Percentiles rank a stretch among this genome's conserved stretches.
These are phyloP conservation scores for Pelvicachromis taeniatus DNA, from an alignment of 2,113 vertebrate genomes.

Conservation along the genomic window DNA sequence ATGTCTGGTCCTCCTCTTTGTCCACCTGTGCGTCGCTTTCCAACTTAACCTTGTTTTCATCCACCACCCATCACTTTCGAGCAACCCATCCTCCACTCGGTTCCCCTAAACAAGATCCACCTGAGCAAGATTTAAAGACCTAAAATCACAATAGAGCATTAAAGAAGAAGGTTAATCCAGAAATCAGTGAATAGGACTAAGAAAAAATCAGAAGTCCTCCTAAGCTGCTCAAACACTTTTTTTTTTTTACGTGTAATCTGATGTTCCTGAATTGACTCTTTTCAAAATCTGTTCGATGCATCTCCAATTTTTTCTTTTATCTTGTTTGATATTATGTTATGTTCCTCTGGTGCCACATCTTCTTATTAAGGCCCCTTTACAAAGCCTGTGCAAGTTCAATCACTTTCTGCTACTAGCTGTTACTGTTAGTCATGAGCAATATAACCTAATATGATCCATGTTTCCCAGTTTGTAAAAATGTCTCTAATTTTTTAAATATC, in stretches of 20 bases:
- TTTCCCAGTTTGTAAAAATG: too few species aligned
- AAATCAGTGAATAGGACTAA: not conserved
- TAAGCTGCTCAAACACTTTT: not conserved
- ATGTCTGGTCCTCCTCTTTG: not conserved
- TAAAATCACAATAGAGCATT: not conserved
- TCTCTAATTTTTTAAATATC: too few species aligned
- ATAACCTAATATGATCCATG: too few species aligned
- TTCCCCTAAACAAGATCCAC: not conserved
- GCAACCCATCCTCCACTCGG: not conserved
- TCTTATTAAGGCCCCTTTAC: not conserved
- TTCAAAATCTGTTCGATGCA: not conserved
- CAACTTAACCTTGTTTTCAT: conserved; percentile 2
- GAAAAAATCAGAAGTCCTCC: not conserved
- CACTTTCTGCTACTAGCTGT: not conserved
- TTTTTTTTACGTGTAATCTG: not conserved
- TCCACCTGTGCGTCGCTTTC: not conserved
- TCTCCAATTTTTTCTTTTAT: not conserved
- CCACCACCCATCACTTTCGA: not conserved
- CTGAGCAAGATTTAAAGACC: not conserved
- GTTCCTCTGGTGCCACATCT: not conserved
- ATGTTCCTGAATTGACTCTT: not conserved
- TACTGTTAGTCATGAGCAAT: too few species aligned
- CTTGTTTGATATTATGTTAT: not conserved
- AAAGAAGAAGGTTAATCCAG: not conserved
- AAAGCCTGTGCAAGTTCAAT: not conserved